Evolutionary conservation across 2,113 vertebrate genomes (phyloP).

Genomic region (Synchiropus splendidus): DNA sequence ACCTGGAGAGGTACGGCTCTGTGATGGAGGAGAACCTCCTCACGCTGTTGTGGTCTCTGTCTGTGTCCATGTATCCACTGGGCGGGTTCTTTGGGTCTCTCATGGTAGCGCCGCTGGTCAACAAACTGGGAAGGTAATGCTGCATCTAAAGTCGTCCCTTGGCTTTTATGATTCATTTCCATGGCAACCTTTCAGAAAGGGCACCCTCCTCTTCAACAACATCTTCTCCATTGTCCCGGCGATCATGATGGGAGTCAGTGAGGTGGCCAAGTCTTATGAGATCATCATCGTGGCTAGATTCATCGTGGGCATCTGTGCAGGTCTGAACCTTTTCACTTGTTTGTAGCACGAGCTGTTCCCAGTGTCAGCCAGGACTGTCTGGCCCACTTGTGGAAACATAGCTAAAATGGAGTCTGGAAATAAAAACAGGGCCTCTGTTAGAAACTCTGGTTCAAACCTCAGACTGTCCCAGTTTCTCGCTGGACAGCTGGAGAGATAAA

Average conservation of each 20-base stretch:
- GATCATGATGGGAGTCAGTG: constrained; percentile 82
- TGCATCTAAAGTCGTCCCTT: background rate
- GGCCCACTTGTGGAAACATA: too few relatives aligned
- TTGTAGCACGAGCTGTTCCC: too few relatives aligned
- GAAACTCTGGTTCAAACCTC: too few relatives aligned
- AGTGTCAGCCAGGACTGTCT: too few relatives aligned
- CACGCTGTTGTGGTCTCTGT: constrained; percentile 82
- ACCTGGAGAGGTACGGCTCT: constrained; percentile 33
- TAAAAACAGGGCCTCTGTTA: too few relatives aligned
- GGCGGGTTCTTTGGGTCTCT: constrained; percentile 87
- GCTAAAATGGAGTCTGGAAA: too few relatives aligned
- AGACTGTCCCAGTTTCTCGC: too few relatives aligned
- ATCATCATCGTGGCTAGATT: constrained; percentile 80
- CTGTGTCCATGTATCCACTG: constrained; percentile 87
- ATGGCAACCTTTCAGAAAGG: constrained; percentile 67
- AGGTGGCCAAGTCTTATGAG: constrained; percentile 72
- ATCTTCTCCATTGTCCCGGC: constrained; percentile 84
- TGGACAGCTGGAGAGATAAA: too few relatives aligned
- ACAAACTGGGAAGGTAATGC: constrained; percentile 77
- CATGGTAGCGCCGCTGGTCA: constrained; percentile 80
- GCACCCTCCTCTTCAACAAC: constrained; percentile 89
- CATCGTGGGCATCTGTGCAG: constrained; percentile 86
- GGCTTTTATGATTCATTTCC: background rate
- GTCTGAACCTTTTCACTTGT: constrained; percentile 50
- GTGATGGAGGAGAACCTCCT: constrained; percentile 37